phyloP scores from a whole-genome alignment of 2,113 vertebrate genomes.

The Azemiops feae region DNA sequence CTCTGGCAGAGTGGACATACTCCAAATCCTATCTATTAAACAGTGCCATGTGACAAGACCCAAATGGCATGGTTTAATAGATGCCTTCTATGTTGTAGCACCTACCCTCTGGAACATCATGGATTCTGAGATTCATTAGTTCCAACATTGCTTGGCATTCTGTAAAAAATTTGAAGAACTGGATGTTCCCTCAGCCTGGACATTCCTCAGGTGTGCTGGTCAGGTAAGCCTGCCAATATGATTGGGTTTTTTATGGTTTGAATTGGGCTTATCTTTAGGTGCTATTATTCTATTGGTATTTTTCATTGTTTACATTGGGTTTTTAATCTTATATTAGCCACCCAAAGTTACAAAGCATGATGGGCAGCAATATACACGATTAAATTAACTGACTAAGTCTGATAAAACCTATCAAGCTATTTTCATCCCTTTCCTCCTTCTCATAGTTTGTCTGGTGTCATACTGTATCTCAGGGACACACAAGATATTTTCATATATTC shows the following conservation, averaged over 20 bases:
- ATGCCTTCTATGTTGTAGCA: background rate
- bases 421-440: background rate
- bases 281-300: background rate
- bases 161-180: background rate
- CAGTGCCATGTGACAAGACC: background rate
- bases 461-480: background rate
- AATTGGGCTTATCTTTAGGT: background rate
- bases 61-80: background rate
- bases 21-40: background rate
- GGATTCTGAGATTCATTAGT: background rate
- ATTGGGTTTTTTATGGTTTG: background rate
- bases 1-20: background rate
- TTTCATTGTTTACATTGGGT: background rate
- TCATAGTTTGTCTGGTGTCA: background rate
- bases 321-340: background rate
- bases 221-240: background rate
- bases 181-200: background rate
- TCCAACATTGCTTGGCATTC: background rate
- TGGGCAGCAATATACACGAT: background rate
- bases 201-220: background rate
- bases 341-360: background rate
- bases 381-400: background rate
- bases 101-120: background rate
- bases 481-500: background rate
- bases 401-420: background rate